A percentile compares a stretch with the other conserved stretches of the same genome.
phyloP scores from a whole-genome alignment of 2,888 invertebrate genomes.

The Pharmacophagus antenor region DNA sequence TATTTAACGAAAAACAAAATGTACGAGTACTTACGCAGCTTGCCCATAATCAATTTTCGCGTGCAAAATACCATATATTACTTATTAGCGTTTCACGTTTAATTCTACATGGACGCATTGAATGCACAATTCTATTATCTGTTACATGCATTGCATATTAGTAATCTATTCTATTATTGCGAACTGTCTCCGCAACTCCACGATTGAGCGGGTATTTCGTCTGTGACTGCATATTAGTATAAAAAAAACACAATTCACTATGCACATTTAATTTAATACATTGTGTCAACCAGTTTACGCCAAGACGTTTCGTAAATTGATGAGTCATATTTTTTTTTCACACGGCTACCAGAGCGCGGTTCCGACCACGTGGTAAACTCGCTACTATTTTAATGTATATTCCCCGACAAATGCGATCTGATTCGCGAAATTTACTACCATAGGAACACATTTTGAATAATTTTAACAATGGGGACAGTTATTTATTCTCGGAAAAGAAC shows the following conservation, averaged over 20 bases:
- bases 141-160: not conserved
- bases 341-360: conserved; percentile 18
- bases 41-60: not conserved
- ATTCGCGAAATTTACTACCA: too few species aligned
- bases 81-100: conserved; percentile 15
- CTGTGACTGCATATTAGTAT: too few species aligned
- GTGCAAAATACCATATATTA: conserved; percentile 6
- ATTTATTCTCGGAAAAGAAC: not conserved
- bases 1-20: not conserved
- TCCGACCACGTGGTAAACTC: conserved; percentile 27
- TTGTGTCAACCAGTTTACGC: conserved; percentile 6
- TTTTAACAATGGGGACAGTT: too few species aligned
- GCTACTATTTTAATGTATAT: conserved; percentile 26
- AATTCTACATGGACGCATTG: not conserved
- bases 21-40: not conserved
- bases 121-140: not conserved
- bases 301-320: conserved; percentile 21
- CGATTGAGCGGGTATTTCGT: too few species aligned
- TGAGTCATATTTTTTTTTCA: conserved; percentile 22
- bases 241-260: not conserved
- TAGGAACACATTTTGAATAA: too few species aligned
- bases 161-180: not conserved
- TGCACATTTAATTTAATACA: not conserved
- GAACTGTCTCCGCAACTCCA: too few species aligned
- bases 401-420: not conserved